Base-by-base conservation (phyloP, 1,140 invertebrate species). In the Aradophagus sp. region DNA sequence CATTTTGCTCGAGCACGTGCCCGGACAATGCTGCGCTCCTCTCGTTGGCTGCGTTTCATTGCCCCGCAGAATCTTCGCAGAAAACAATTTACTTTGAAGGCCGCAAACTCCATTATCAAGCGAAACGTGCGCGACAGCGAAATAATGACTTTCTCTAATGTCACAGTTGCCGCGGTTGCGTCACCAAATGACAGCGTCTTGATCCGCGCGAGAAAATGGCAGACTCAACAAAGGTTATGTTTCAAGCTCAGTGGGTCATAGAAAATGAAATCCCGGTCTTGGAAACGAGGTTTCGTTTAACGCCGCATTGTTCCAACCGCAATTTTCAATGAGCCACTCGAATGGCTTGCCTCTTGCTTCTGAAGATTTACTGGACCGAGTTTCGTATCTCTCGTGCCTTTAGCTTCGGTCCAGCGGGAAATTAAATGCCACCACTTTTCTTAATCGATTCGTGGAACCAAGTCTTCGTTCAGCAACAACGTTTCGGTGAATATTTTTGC, bases 31-130 rank as follows among this genome's bases (percentile, higher is more conserved):
- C 32, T 27, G n/a, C 50, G 50, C 14, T 44, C 35, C 32, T 42
- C 44, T 48, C 38, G 36, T 44, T 44, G 27, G 47, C 26, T 56
- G 59, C 59, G 48, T 71, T 56, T 45, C 39, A 41, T 32, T 63
- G 48, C 50, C 23, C 34, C 50, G 45, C 48, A 31, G 72, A 70
- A 74, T 76, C 73, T 70, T 76, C 61, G 55, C 70, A 80, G 78
- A 81, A 84, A 79, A 86, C 81, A 86, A 85, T 85, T 86, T 86
- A 85, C 78, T 84, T 84, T 82, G 83, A 86, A 86, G 83, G 84
- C 83, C 83, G 74, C 81, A 84, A 80, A 83, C 77, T 81, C 82
- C 74, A 86, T 86, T 84, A 86, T 73, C 62, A 48, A 15, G 71
- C 52, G 55, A 77, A 80, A 82, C 81, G 80, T 80, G 79, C 76